Percentiles rank a stretch among this genome's conserved stretches.
Conservation (phyloP, 2,888 invertebrate genomes). For the Hyles lineata region DNA sequence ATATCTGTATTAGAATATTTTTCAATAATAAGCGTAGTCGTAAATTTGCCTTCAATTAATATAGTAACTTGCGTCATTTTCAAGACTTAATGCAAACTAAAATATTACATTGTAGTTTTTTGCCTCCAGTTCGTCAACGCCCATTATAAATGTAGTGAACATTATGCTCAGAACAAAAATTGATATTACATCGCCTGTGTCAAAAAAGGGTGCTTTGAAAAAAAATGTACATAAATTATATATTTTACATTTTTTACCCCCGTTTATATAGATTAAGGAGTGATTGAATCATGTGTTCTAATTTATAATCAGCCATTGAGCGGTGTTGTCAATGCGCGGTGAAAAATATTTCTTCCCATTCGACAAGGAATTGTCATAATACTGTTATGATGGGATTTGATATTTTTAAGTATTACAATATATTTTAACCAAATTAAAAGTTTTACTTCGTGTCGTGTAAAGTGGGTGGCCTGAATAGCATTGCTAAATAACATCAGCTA, state of each 20-base stretch:
- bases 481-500: slow-evolving; percentile 9
- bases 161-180: slow-evolving; percentile 61
- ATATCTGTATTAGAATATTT: background rate
- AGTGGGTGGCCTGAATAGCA: slow-evolving; percentile 16
- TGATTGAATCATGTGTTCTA: slow-evolving; percentile 50
- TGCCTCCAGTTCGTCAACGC: slow-evolving; percentile 20
- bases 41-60: slow-evolving; percentile 7
- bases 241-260: slow-evolving; percentile 66
- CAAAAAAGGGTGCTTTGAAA: slow-evolving; percentile 79
- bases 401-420: slow-evolving; percentile 25
- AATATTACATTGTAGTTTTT: background rate
- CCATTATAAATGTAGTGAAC: slow-evolving; percentile 31
- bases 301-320: slow-evolving; percentile 32
- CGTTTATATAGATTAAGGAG: slow-evolving; percentile 64
- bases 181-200: slow-evolving; percentile 70
- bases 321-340: slow-evolving; percentile 45
- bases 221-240: slow-evolving; percentile 71
- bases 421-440: slow-evolving; percentile 25
- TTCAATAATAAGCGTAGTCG: background rate
- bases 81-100: background rate
- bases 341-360: slow-evolving; percentile 35
- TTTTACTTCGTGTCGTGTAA: slow-evolving; percentile 24
- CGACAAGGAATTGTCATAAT: slow-evolving; percentile 16
- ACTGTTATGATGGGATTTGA: slow-evolving; percentile 22
- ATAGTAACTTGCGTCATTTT: slow-evolving; percentile 9